Evolutionary conservation across 1,140 invertebrate genomes (phyloP), one percentile per base, ranked within the genome.

Genomic region (Harpegnathos saltator): DNA sequence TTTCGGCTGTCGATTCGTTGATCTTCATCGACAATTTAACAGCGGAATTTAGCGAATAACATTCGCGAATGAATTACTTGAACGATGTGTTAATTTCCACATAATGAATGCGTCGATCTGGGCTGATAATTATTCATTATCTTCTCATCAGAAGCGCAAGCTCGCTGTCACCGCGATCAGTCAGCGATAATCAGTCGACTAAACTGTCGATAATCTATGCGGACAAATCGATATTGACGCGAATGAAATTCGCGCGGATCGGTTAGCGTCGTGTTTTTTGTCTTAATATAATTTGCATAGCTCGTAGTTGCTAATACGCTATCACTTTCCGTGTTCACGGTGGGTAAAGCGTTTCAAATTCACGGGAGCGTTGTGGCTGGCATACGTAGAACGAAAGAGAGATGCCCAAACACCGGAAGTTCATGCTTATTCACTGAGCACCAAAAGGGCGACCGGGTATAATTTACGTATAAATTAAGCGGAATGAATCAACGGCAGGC

Each of bases 391-490:
- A 69, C 58, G 72, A 54, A 88, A 82, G 80, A 66, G 82, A 89
- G 83, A 86, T 90, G 88, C 87, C 90, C 85, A 83, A 91, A 80
- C 89, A 90, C 90, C 93, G 93, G 93, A 94, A 94, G 91, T 94
- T 91, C 86, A 92, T 93, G 90, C 91, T 94, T 93, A 94, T 93
- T 94, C 93, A 93, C 92, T 90, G 89, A 91, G 90, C 89, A 93
- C 90, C 89, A 87, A 94, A 92, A 92, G 92, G 92, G 91, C 91
- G 91, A 89, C 90, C 83, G 72, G 73, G 84, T 85, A 91, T 91
- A 91, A 91, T 91, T 91, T 91, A 86, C 91, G 90, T 89, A 91
- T 90, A 90, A 90, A 91, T 91, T 91, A 91, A 87, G 65, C 75
- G 75, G 84, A 87, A 86, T 90, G 89, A 91, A 91, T 92, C 90